A percentile compares a stretch with the other conserved stretches of the same genome.
Conservation (phyloP, 2,797 vertebrate species). For the Centropyge bicolor region DNA sequence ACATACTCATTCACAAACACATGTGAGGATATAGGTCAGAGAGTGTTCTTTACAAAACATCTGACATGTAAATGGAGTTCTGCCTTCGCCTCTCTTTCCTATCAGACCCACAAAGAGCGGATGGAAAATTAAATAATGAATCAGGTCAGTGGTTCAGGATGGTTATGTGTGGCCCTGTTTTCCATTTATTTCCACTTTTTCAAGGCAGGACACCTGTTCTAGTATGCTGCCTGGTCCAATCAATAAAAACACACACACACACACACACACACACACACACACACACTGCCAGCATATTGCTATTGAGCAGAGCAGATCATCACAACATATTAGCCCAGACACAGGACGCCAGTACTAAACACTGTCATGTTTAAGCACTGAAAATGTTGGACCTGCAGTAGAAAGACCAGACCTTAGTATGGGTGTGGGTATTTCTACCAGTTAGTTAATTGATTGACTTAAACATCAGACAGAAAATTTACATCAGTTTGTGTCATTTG, state of each 20-base stretch:
- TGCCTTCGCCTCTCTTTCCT: not conserved
- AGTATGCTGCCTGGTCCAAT: slow-evolving; percentile 7
- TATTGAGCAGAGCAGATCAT: slow-evolving; percentile 23
- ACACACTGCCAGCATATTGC: not conserved
- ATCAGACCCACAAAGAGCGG: not conserved
- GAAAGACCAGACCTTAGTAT: not conserved
- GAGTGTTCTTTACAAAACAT: slow-evolving; percentile 54
- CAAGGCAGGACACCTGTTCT: slow-evolving; percentile 27
- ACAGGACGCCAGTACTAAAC: not conserved
- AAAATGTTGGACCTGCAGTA: not conserved
- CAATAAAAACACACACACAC: too few species aligned
- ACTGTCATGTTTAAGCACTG: not conserved
- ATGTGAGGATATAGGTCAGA: slow-evolving; percentile 57
- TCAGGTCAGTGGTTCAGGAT: slow-evolving; percentile 48
- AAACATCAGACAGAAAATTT: not conserved
- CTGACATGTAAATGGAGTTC: slow-evolving; percentile 27
- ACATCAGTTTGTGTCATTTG: not conserved
- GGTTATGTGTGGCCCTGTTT: slow-evolving; percentile 26
- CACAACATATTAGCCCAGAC: not conserved
- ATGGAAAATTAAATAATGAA: slow-evolving; percentile 68
- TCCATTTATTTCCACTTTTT: slow-evolving; percentile 26
- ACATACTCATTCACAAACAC: slow-evolving; percentile 28
- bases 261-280: not conserved
- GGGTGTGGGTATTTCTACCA: not conserved
- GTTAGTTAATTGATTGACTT: not conserved